Conservation (phyloP, 92 coral and sea anemone genomes). For the Umimayanthus kanabou region DNA sequence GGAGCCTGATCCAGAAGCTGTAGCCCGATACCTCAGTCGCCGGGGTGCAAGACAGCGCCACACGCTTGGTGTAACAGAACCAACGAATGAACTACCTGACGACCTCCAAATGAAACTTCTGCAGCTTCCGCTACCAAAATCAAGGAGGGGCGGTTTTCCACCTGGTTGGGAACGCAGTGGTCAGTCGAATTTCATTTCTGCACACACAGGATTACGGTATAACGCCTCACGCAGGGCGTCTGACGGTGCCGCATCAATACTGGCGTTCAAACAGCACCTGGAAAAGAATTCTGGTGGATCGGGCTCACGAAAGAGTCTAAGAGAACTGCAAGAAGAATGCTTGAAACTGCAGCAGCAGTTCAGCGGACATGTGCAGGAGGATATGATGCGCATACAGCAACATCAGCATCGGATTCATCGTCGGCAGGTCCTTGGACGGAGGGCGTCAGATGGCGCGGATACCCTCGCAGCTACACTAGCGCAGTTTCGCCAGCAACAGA, state of each 20-base stretch:
- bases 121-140: slow-evolving; percentile 79
- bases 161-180: slow-evolving; percentile 86
- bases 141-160: slow-evolving; percentile 81
- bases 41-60: slow-evolving; percentile 96
- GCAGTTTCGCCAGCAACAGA: slow-evolving; percentile 79
- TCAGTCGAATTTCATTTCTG: slow-evolving; percentile 73
- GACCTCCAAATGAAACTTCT: slow-evolving; percentile 84
- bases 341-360: slow-evolving; percentile 90
- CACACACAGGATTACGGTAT: slow-evolving; percentile 86
- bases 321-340: slow-evolving; percentile 91
- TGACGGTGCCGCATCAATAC: slow-evolving; percentile 94
- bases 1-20: slow-evolving; percentile 97
- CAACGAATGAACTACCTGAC: slow-evolving; percentile 88
- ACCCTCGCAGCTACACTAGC: slow-evolving; percentile 84
- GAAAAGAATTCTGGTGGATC: slow-evolving; percentile 73
- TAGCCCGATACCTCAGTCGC: slow-evolving; percentile 86
- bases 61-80: slow-evolving; percentile 83
- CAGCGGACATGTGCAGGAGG: slow-evolving; percentile 79
- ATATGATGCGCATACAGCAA: slow-evolving; percentile 83
- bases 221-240: slow-evolving; percentile 93
- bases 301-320: slow-evolving; percentile 84
- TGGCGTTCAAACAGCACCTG: slow-evolving; percentile 96
- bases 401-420: slow-evolving; percentile 86
- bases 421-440: slow-evolving; percentile 74
- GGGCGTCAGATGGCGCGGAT: slow-evolving; percentile 96